Percentiles rank a stretch among this genome's conserved stretches.
These are phyloP conservation scores for Proterorhinus semilunaris DNA, from an alignment of 2,113 vertebrate species.

Conservation along the genomic window DNA sequence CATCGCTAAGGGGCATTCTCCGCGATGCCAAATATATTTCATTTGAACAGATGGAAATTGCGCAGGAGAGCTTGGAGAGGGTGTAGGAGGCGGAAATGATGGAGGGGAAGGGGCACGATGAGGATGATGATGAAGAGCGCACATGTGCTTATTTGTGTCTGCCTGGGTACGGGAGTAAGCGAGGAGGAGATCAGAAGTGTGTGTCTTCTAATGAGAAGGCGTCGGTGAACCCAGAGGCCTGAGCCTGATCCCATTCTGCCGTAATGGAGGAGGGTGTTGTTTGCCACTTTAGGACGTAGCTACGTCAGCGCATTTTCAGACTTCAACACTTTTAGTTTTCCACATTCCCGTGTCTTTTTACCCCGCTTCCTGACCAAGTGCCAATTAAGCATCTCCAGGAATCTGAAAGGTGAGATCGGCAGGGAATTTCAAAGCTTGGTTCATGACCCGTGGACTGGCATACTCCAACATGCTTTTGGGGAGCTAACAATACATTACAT, in stretches of 20 bases:
- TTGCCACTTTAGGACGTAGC: constrained; percentile 6
- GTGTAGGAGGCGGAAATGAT: constrained; percentile 36
- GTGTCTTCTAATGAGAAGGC: constrained; percentile 39
- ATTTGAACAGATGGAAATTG: constrained; percentile 74
- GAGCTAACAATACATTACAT: neutral
- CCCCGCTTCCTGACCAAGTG: neutral
- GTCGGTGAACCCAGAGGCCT: constrained; percentile 13
- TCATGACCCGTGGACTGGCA: neutral
- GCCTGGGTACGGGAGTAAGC: constrained; percentile 5
- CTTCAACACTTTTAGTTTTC: constrained; percentile 15
- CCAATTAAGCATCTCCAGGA: neutral
- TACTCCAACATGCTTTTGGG: neutral
- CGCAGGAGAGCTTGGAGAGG: constrained; percentile 51
- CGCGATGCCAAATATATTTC: constrained; percentile 71
- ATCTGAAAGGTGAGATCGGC: neutral
- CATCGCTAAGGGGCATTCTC: constrained; percentile 70
- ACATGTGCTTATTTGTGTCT: constrained; percentile 19
- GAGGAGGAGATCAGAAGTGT: constrained; percentile 25
- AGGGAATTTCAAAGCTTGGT: neutral
- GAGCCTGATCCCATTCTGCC: constrained; percentile 15
- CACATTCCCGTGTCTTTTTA: neutral
- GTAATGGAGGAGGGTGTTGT: constrained; percentile 10
- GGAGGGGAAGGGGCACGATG: constrained; percentile 32
- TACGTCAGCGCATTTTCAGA: constrained; percentile 9
- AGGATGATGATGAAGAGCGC: constrained; percentile 39